Evolutionary conservation across 2,113 vertebrate species (phyloP).

Genomic region (Elgaria multicarinata): DNA sequence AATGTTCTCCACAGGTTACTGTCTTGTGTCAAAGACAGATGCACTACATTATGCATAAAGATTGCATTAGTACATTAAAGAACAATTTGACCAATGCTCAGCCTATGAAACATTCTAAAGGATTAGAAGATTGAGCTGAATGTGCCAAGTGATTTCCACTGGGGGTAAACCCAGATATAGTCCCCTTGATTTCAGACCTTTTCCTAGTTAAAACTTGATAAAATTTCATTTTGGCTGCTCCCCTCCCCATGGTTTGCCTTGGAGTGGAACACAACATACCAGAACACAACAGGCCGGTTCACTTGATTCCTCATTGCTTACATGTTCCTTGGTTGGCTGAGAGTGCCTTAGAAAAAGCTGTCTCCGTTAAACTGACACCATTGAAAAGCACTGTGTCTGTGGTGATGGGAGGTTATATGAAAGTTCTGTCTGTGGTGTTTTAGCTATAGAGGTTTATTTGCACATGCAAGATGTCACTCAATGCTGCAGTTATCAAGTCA

Average conservation of each 20-base stretch:
- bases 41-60: slow-evolving; percentile 51
- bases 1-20: slow-evolving; percentile 42
- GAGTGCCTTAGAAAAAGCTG: neutral
- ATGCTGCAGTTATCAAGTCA: neutral
- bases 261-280: too few relatives aligned
- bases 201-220: neutral
- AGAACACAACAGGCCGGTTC: neutral
- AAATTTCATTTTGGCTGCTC: neutral
- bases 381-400: too few relatives aligned
- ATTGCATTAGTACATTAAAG: slow-evolving; percentile 24
- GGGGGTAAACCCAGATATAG: neutral
- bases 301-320: too few relatives aligned
- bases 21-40: slow-evolving; percentile 25
- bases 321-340: neutral
- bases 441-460: too few relatives aligned
- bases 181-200: neutral
- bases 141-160: neutral
- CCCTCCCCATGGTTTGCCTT: neutral
- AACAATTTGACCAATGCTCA: slow-evolving; percentile 6
- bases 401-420: neutral
- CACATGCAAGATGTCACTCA: neutral
- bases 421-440: neutral
- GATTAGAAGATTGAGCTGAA: neutral
- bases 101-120: neutral
- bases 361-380: too few relatives aligned